Evolutionary conservation across 1,140 invertebrate species (phyloP), one percentile per base, ranked within the genome.

Genomic region (Coptotermes formosanus): DNA sequence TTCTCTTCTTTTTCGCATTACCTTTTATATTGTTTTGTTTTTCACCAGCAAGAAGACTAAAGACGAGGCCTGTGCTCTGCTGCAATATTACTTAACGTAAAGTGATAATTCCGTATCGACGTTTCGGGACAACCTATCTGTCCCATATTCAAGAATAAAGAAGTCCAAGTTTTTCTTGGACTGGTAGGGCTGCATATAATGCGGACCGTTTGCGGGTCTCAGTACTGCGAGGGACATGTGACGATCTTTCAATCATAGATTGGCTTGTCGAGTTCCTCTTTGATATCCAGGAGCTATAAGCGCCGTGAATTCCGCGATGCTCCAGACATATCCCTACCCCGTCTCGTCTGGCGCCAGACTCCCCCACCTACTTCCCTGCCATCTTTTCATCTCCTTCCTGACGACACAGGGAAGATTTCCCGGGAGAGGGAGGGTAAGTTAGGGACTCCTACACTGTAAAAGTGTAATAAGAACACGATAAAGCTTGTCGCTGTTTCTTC

Each of bases 261-360:
- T 19, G 3, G 12, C 52, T 55, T 55, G 52, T 55, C 52, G 52
- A 21, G 0, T 21, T 55, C 52, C 30, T 75, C 64, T 25, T 9
- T 75, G 64, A 25, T 75, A 25, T 75, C 64, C 64, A 8, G 64
- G 25, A 25, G n/a, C 64, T 75, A 75, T 75, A 75, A 38, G 64
- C 7, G 25, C 25, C 21, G 12, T 64, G 59, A 64, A 3, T 23
- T 21, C 25, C 25, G 64, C n/a, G 64, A 25, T 75, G 64, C 45
- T 84, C 83, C 83, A 84, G 83, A 84, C 83, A 55, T 52, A 1
- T 84, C 83, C 83, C 83, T 48, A 59, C 48, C 48, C 83, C 83
- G 83, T 84, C 48, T 30, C 83, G 83, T 84, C 83, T 84, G 83
- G 83, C 83, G 83, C 83, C 83, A 84, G 83, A 25, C 44, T 30